These are phyloP conservation scores for Ateles fusciceps DNA, from an alignment of 2,797 vertebrate species.

Conservation along the genomic window DNA sequence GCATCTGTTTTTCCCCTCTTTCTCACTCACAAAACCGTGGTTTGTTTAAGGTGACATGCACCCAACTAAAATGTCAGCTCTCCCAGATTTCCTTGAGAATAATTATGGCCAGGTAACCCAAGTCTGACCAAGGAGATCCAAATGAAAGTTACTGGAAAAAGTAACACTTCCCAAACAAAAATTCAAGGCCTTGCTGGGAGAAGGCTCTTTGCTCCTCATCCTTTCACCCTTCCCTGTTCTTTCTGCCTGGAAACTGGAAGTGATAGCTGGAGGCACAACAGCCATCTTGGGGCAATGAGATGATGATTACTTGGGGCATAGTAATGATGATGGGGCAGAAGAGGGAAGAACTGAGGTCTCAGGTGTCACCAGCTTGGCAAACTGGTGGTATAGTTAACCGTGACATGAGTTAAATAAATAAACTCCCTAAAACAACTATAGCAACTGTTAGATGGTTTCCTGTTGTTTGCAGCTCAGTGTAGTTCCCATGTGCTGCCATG, in stretches of 20 bases:
- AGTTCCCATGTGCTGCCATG: rapidly evolving
- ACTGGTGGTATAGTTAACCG: too few relatives aligned
- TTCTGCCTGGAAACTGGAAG: background rate
- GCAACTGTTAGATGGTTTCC: background rate
- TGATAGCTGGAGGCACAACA: background rate
- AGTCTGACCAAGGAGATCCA: background rate
- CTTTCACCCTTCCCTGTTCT: too few relatives aligned
- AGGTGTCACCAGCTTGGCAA: background rate
- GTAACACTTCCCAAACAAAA: background rate
- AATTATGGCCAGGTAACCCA: rapidly evolving
- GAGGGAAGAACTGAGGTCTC: background rate
- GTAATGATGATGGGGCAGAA: background rate
- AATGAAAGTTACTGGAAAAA: background rate
- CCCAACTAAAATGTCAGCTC: too few relatives aligned
- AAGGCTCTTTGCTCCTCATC: background rate
- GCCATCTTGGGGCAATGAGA: background rate
- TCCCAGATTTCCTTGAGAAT: background rate
- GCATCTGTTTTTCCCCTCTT: background rate
- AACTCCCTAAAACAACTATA: background rate
- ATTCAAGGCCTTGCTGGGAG: background rate
- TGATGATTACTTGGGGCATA: too few relatives aligned
- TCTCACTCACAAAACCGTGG: background rate
- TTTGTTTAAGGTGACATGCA: background rate
- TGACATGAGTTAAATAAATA: background rate
- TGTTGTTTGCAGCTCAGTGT: background rate